phyloP scores from a whole-genome alignment of 2,888 invertebrate genomes.

The Pristionchus maxplancki region DNA sequence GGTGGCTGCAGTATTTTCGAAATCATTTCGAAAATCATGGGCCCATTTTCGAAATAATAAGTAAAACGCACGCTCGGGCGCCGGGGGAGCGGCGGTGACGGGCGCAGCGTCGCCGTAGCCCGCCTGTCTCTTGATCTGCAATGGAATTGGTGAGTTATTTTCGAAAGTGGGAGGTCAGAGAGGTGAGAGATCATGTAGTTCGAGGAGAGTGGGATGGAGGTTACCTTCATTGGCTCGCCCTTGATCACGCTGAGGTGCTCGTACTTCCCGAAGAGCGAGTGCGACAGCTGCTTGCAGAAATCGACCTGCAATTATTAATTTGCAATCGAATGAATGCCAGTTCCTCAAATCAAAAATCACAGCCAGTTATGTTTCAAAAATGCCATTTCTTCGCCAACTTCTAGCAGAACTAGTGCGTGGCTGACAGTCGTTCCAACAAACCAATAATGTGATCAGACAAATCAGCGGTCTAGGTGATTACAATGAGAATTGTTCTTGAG shows the following conservation, averaged over 20 bases:
- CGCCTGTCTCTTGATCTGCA: constrained; percentile 62
- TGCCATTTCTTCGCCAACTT: background rate
- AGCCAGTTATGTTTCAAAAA: background rate
- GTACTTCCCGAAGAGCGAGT: constrained; percentile 66
- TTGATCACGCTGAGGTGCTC: constrained; percentile 61
- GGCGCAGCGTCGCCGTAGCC: constrained; percentile 57
- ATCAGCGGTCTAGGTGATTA: too few relatives aligned
- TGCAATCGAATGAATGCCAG: too few relatives aligned
- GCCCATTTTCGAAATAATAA: too few relatives aligned
- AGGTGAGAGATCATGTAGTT: background rate
- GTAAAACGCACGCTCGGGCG: background rate
- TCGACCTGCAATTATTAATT: background rate
- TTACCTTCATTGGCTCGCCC: constrained; percentile 60
- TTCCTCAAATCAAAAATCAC: too few relatives aligned
- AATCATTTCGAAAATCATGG: too few relatives aligned
- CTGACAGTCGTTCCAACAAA: too few relatives aligned
- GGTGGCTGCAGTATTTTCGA: background rate
- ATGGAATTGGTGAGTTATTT: background rate
- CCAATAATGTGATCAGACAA: too few relatives aligned
- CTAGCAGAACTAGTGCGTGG: too few relatives aligned
- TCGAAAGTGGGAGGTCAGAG: too few relatives aligned
- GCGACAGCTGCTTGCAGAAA: constrained; percentile 66
- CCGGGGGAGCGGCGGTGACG: background rate
- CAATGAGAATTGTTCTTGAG: too few relatives aligned
- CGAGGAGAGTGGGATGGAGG: background rate